phyloP scores from a whole-genome alignment of 2,888 invertebrate species.

The Alloscopus bannaensis region DNA sequence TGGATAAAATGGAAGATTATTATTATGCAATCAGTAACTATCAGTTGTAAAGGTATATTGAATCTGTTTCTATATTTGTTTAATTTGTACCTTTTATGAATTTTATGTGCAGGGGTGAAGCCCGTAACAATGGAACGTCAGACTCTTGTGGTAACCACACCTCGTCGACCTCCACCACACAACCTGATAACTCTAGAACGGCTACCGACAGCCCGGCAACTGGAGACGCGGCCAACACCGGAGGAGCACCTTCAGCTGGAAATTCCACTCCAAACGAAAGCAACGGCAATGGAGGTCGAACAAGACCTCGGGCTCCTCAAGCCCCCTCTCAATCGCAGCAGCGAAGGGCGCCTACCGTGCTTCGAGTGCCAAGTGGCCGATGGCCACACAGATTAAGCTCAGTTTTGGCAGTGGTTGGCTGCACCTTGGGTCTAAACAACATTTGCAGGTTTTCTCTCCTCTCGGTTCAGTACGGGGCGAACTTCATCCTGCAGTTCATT shows the following conservation, averaged over 20 bases:
- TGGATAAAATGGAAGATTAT: too few species aligned
- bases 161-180: too few species aligned
- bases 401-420: slow-evolving; percentile 87
- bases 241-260: too few species aligned
- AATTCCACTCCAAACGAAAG: slow-evolving; percentile 20
- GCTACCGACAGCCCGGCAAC: not conserved
- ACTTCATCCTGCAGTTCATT: slow-evolving; percentile 92
- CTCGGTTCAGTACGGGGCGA: slow-evolving; percentile 91
- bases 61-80: too few species aligned
- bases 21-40: too few species aligned
- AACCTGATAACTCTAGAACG: too few species aligned
- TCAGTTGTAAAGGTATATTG: too few species aligned
- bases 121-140: too few species aligned
- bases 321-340: slow-evolving; percentile 23
- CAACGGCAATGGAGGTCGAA: slow-evolving; percentile 5
- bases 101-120: too few species aligned
- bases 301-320: slow-evolving; percentile 35
- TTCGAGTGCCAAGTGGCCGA: slow-evolving; percentile 67
- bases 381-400: slow-evolving; percentile 80
- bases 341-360: slow-evolving; percentile 33
- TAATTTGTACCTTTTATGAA: too few species aligned
- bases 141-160: too few species aligned
- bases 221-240: not conserved
- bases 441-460: slow-evolving; percentile 91
- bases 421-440: slow-evolving; percentile 91